Evolutionary conservation across 2,113 vertebrate genomes (phyloP), one percentile per base, ranked within the genome.

Genomic region (Canis aureus): DNA sequence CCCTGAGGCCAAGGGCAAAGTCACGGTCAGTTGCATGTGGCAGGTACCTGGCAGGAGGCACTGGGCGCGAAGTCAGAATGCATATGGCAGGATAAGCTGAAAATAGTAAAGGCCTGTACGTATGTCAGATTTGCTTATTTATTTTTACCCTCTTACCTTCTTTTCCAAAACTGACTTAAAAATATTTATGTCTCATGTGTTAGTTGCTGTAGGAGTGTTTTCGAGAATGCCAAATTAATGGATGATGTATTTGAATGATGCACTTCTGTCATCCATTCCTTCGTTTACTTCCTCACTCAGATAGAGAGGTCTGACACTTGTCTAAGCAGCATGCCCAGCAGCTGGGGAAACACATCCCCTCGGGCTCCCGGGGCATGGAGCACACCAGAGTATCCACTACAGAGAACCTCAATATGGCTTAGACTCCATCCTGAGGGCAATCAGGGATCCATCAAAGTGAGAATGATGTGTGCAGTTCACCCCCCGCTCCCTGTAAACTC

Each of bases 381-480:
- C 6, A 20, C 15, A 3, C 23, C 17, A 22, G 16, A 12, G 10
- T 1, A 19, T 25, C 89, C 43, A 16, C 22, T 55, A 20, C 20
- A 62, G 49, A 60, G 4, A 38, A 13, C 13, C 35, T 7, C n/a
- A 5, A 49, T 11, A 0, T n/a, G 12, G 29, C 17, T 15, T 27
- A 35, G 38, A 12, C 59, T 81, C 16, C 53, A 10, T 53, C 69
- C 59, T 35, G 3, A 53, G 16, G 8, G 6, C 17, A 64, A 0
- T 1, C 9, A n/a, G 15, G 5, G 20, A 5, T 20, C 74, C 57
- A 0, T 0, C 23, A 38, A 29, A 27, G 49, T 2, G 8, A 59
- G 25, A 59, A 2, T 3, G 25, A 1, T 8, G 25, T n/a, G 57
- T 76, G 23, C 3, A 12, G n/a, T 9, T 25, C 13, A 29, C 20